Evolutionary conservation across 2,113 vertebrate genomes (phyloP), one percentile per base, ranked within the genome.

Genomic region (Zosterops borbonicus): DNA sequence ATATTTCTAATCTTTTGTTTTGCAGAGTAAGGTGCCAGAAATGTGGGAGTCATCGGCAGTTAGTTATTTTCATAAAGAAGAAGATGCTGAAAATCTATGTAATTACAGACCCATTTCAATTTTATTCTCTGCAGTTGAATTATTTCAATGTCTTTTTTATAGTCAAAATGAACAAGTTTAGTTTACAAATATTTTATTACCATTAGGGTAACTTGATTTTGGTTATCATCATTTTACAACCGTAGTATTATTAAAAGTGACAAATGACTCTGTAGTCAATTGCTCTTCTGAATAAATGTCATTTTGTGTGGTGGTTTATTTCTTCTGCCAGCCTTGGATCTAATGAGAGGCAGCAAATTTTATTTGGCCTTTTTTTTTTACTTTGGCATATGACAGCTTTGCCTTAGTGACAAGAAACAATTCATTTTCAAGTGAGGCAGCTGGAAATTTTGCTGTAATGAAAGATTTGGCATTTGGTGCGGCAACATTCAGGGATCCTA

Each of bases 121-220:
- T 97, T 97, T 96, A 94, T 90, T 96, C 94, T 95, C 95, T 85
- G 94, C 94, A 95, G 92, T 97, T 97, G 97, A 95, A 97, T 97
- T 97, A 97, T 97, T 98, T 97, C 93, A 96, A 88, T 97, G 90
- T 92, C 87, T 97, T 76, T 96, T 97, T 92, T 96, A 94, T 75
- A 90, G 92, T 89, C 81, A 95, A 96, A 98, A 95, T 95, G 90
- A 94, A 69, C 92, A 92, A 96, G 77, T 98, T 97, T 92, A 89
- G 83, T 97, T 98, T 97, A 98, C 96, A 97, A 97, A 97, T 97
- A 97, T 97, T 97, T 97, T 96, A 97, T 97, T 97, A 94, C 68
- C 60, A 95, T 96, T 96, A 97, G 63, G 75, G 59, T 81, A 97
- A 96, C 94, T 97, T 96, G 94, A 83, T 97, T 96, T 95, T 60